phyloP scores from a whole-genome alignment of 1,140 invertebrate genomes.

The Drosophila sproati region DNA sequence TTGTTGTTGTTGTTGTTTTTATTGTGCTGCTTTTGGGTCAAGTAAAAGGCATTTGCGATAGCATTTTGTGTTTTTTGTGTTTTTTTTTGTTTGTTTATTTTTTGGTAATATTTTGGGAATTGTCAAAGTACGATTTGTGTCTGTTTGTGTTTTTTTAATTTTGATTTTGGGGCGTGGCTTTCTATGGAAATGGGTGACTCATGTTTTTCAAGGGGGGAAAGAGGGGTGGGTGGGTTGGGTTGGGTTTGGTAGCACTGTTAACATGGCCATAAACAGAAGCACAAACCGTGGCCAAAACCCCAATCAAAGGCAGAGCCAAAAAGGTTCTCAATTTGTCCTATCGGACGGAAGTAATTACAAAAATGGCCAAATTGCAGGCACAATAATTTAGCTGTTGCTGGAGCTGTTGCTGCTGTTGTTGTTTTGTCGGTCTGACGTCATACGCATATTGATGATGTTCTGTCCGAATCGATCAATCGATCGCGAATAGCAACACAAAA shows the following conservation, averaged over 20 bases:
- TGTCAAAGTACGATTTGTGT: conserved; percentile 55
- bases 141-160: conserved; percentile 1
- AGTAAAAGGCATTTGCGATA: conserved; percentile 76
- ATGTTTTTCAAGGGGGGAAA: neutral
- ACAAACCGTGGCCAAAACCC: conserved; percentile 8
- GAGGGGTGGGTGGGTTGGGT: too few relatives aligned
- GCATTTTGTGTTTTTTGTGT: conserved; percentile 45
- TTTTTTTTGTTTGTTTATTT: conserved; percentile 20
- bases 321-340: conserved; percentile 34
- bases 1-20: conserved; percentile 15
- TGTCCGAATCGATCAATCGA: conserved; percentile 41
- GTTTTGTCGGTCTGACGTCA: conserved; percentile 67
- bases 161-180: conserved; percentile 21
- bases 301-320: conserved; percentile 37
- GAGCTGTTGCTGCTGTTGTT: conserved; percentile 24
- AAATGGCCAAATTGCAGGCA: conserved; percentile 75
- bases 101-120: conserved; percentile 39
- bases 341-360: conserved; percentile 73
- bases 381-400: conserved; percentile 58
- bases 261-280: neutral
- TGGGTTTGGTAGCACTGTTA: neutral
- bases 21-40: conserved; percentile 71
- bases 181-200: conserved; percentile 1
- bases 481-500: conserved; percentile 51
- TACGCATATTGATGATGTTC: conserved; percentile 47